Evolutionary conservation across 2,797 vertebrate genomes (phyloP).

Genomic region (Liasis olivaceus): DNA sequence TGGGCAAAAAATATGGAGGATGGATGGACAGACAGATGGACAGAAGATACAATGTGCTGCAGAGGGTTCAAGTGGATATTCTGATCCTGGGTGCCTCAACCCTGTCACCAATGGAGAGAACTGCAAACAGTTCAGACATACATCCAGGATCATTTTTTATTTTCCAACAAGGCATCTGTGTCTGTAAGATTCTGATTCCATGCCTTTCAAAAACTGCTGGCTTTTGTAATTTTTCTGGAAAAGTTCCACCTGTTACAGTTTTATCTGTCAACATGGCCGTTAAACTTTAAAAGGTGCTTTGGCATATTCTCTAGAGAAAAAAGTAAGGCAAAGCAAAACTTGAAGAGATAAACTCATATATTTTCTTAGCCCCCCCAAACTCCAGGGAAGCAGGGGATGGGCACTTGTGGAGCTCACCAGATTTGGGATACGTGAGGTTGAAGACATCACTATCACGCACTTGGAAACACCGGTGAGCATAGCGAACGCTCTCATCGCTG

Average conservation of each 20-base stretch:
- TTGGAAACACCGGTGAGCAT: conserved; percentile 9
- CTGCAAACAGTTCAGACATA: neutral
- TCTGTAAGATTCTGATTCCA: neutral
- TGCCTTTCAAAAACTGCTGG: neutral
- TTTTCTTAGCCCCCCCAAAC: neutral
- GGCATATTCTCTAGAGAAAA: neutral
- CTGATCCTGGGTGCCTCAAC: neutral
- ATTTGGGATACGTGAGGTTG: conserved; percentile 49
- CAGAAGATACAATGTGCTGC: neutral
- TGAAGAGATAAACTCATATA: neutral
- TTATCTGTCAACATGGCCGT: neutral
- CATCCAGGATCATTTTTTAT: neutral
- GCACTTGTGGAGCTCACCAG: neutral
- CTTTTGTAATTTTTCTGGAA: neutral
- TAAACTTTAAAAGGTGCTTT: neutral
- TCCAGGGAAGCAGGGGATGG: neutral
- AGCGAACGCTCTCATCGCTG: neutral
- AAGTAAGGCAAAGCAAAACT: neutral
- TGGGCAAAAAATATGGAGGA: neutral
- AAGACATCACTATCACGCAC: conserved; percentile 48
- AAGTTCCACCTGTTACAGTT: neutral
- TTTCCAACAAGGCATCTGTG: neutral
- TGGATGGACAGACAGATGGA: neutral
- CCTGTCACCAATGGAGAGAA: neutral
- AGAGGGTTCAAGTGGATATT: neutral